Evolutionary conservation across 1,140 invertebrate species (phyloP), one percentile per base, ranked within the genome.

Genomic region (Hestina assimilis): DNA sequence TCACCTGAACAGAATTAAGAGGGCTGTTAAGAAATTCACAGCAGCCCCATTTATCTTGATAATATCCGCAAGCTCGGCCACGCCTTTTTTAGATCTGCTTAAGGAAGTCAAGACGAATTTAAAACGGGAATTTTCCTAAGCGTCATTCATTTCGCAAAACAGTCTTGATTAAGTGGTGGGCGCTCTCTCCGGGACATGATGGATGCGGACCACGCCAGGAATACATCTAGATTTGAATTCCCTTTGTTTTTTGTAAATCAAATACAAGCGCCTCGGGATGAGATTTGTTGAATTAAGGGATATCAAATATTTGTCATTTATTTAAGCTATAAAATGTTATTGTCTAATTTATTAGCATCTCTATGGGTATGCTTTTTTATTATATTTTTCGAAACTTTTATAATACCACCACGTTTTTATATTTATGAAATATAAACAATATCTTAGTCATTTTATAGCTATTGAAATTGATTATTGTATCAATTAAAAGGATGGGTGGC

Each of bases 61-160:
- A 80, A 83, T 75, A 67, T 66, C 71, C 63, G 51, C 43, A 66
- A 69, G 48, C 50, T 46, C 17, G 50, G 59, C 68, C 65, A 65
- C 77, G 75, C 79, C 79, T 64, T 70, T 82, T 79, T 79, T 73
- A 67, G 77, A 73, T 82, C 66, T 59, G 63, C 59, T 67, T 63
- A 66, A 60, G 51, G 58, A 59, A 71, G 70, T 72, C 63, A 72
- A 71, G 64, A 59, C 52, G 68, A 70, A 70, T 75, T 75, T 72
- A 70, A 75, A 75, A 70, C 56, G 53, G 53, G 53, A 59, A 54
- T 66, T 69, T 69, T 62, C 66, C 60, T 64, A 52, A 67, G 26
- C 52, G 57, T 46, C 58, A 58, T 56, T 63, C 48, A 59, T 63
- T 67, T 67, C 43, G 43, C 60, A 59, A 67, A 66, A 67, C 60